Percentiles rank a stretch among this genome's conserved stretches.
Evolutionary conservation across 2,797 vertebrate species (phyloP).

Genomic region (Poeciliopsis paucimaculata): DNA sequence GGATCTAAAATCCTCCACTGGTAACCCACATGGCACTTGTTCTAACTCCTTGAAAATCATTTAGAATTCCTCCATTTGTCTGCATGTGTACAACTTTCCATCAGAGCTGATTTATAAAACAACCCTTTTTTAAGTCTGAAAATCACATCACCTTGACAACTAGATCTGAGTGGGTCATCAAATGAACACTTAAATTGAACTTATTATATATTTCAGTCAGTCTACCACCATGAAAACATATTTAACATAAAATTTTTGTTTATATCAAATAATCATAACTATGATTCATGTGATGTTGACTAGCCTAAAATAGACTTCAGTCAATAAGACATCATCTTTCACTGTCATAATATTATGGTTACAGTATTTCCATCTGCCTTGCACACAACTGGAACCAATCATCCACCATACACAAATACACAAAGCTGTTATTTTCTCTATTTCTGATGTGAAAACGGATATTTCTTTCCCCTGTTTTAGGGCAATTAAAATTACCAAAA

Average conservation of each 20-base stretch:
- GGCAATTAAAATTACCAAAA: too few species aligned
- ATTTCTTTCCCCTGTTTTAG: too few species aligned
- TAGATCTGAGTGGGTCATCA: not conserved
- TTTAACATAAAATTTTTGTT: not conserved
- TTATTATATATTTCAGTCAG: not conserved
- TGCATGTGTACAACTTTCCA: not conserved
- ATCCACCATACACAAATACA: too few species aligned
- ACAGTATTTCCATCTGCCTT: too few species aligned
- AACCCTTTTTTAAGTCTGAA: too few species aligned
- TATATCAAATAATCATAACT: not conserved
- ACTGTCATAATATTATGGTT: too few species aligned
- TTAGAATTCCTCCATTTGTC: not conserved
- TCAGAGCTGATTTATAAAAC: not conserved
- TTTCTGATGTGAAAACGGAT: too few species aligned
- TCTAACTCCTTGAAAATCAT: not conserved
- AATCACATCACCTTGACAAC: not conserved
- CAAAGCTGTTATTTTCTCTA: too few species aligned
- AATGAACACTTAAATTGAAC: not conserved
- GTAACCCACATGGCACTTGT: not conserved
- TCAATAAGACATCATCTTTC: too few species aligned
- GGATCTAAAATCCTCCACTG: not conserved
- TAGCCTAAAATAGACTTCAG: too few species aligned
- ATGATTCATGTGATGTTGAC: too few species aligned
- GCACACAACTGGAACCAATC: too few species aligned
- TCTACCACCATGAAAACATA: not conserved